A percentile compares a stretch with the other conserved stretches of the same genome.
phyloP scores from a whole-genome alignment of 1,140 invertebrate genomes.

The Caenorhabditis remanei region DNA sequence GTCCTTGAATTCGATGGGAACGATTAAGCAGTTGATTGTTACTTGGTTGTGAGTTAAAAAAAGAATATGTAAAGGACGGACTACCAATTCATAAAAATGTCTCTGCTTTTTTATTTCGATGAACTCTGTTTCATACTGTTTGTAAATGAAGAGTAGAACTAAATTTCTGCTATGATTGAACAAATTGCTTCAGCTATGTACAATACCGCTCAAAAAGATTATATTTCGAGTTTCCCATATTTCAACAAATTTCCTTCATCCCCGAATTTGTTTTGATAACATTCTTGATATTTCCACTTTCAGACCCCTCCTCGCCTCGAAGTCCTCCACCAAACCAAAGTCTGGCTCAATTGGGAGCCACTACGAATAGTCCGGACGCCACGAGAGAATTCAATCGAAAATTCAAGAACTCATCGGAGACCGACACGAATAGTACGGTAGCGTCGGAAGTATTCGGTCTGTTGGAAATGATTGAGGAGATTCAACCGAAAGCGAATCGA shows the following conservation, averaged over 20 bases:
- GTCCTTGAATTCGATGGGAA: conserved; percentile 82
- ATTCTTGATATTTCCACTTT: no score
- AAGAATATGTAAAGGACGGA: no score
- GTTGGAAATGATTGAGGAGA: conserved; percentile 36
- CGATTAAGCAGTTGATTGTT: conserved; percentile 82
- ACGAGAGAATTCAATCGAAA: conserved; percentile 34
- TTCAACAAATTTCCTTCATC: no score
- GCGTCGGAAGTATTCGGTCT: neutral
- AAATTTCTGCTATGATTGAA: no score
- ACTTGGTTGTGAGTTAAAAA: conserved; percentile 83
- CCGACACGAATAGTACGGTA: neutral
- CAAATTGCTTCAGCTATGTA: no score
- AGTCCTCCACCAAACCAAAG: conserved; percentile 38
- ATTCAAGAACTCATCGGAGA: conserved; percentile 29
- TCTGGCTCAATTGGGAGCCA: conserved; percentile 17
- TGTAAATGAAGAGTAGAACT: no score
- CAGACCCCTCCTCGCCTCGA: conserved; percentile 64
- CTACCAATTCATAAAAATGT: no score
- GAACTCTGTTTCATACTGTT: no score
- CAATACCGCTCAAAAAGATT: no score
- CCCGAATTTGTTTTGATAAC: no score
- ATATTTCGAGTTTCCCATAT: no score
- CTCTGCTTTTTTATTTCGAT: neutral
- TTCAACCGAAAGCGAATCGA: conserved; percentile 27
- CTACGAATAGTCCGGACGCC: neutral